These are phyloP conservation scores for Cettia cetti DNA, from an alignment of 2,113 vertebrate genomes.

Conservation along the genomic window DNA sequence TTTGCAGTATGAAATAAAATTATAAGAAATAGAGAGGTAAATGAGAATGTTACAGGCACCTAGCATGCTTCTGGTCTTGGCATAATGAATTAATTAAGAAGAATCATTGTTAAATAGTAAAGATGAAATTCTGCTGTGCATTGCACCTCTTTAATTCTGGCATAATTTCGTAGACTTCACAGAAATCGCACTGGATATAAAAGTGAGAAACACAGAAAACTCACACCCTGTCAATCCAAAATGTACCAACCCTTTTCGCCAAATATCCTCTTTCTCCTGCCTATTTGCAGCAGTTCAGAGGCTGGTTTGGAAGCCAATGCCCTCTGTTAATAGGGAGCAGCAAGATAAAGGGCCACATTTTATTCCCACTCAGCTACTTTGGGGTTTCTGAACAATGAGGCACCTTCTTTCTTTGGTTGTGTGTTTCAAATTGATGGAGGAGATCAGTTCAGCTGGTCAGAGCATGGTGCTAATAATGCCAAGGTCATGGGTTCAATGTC, in stretches of 20 bases:
- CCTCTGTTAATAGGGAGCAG: neutral
- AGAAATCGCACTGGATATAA: slow-evolving; percentile 5
- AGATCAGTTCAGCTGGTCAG: neutral
- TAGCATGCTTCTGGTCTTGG: slow-evolving; percentile 4
- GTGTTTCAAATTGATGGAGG: neutral
- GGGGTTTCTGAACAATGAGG: neutral
- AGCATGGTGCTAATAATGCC: neutral
- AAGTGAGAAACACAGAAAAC: neutral
- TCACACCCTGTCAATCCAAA: neutral
- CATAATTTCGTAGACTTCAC: neutral
- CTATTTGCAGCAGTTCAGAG: neutral
- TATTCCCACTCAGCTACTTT: neutral
- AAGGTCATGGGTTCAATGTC: neutral
- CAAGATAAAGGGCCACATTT: neutral
- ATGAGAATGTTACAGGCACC: slow-evolving; percentile 24
- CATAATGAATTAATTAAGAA: slow-evolving; percentile 33
- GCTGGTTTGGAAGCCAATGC: accelerated
- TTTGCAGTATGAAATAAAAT: slow-evolving; percentile 34
- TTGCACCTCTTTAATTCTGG: neutral
- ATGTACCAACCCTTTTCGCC: neutral
- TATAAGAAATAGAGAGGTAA: slow-evolving; percentile 9
- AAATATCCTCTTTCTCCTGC: neutral
- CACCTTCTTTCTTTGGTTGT: neutral
- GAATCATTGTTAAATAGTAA: neutral
- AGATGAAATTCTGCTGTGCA: slow-evolving; percentile 8